These are phyloP conservation scores for Camelus dromedarius DNA, from an alignment of 2,113 vertebrate species.

Conservation along the genomic window DNA sequence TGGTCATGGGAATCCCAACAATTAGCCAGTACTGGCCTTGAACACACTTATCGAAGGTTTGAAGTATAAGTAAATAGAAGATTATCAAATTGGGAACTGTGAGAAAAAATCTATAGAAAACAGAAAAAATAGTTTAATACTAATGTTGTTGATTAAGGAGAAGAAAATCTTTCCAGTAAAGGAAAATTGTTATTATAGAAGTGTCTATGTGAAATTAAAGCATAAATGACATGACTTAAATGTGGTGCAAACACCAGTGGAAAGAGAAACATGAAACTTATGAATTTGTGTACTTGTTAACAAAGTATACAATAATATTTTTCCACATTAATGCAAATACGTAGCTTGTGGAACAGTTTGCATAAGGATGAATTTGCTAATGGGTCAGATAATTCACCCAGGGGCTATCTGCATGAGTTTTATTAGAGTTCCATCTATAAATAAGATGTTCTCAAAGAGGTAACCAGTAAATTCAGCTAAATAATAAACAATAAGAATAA, in stretches of 20 bases:
- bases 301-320: background rate
- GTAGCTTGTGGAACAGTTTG: background rate
- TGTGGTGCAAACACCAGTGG: background rate
- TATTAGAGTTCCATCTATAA: background rate
- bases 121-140: background rate
- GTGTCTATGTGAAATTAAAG: background rate
- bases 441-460: background rate
- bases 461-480: background rate
- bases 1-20: background rate
- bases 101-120: background rate
- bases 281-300: background rate
- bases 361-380: background rate
- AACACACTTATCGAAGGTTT: background rate
- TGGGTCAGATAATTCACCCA: background rate
- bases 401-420: background rate
- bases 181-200: background rate
- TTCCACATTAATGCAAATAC: background rate
- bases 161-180: background rate
- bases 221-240: background rate
- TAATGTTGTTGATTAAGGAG: background rate
- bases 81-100: background rate
- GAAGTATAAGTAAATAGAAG: background rate
- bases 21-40: background rate
- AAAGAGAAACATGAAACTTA: background rate
- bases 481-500: background rate